These are phyloP conservation scores for Drosophila kepulauana DNA, from an alignment of 1,140 invertebrate species.

Conservation along the genomic window DNA sequence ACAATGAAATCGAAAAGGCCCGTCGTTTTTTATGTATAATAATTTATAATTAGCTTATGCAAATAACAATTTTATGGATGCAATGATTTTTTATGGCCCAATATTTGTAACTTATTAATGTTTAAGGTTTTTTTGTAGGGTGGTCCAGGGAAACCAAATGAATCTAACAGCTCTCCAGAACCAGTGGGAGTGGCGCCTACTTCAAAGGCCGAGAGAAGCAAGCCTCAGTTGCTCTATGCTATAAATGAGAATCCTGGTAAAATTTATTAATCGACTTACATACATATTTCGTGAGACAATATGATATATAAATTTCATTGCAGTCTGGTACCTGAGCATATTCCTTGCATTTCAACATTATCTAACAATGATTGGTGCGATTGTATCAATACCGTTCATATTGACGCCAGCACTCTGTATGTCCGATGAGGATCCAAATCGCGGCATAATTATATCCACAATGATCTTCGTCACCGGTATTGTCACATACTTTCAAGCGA, in stretches of 20 bases:
- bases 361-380: conserved; percentile 94
- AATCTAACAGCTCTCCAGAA: conserved; percentile 9
- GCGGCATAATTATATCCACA: conserved; percentile 93
- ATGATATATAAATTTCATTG: background rate
- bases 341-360: conserved; percentile 95
- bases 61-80: conserved; percentile 48
- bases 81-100: background rate
- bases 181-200: conserved; percentile 20
- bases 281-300: background rate
- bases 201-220: conserved; percentile 44
- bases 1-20: conserved; percentile 31
- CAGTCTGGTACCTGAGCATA: conserved; percentile 91
- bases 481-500: conserved; percentile 92
- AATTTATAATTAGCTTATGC: conserved; percentile 60
- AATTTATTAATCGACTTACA: background rate
- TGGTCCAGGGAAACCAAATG: conserved; percentile 39
- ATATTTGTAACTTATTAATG: background rate
- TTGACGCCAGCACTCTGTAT: conserved; percentile 93
- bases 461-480: conserved; percentile 95
- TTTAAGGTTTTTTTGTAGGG: conserved; percentile 26
- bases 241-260: conserved; percentile 91
- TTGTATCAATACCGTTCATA: conserved; percentile 94
- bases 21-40: background rate
- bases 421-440: conserved; percentile 91
- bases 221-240: conserved; percentile 87